These are phyloP conservation scores for Melikaiella ostensackeni DNA, from an alignment of 2,888 invertebrate genomes.

Conservation along the genomic window DNA sequence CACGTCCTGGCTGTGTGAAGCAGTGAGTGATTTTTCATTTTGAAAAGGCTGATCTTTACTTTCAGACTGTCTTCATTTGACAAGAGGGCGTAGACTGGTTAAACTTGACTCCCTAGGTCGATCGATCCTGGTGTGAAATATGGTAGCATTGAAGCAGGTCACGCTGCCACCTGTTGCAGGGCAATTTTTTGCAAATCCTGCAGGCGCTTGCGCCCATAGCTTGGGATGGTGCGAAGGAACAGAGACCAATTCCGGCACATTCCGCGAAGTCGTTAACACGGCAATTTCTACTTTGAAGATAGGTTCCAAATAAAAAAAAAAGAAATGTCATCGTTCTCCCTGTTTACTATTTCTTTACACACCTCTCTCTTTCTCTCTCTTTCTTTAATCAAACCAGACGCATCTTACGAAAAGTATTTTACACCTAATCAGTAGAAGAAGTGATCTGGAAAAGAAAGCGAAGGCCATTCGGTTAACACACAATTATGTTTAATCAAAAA, in stretches of 20 bases:
- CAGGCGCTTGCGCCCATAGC: slow-evolving; percentile 23
- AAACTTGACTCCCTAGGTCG: slow-evolving; percentile 9
- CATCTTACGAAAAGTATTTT: background rate
- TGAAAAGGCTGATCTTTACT: background rate
- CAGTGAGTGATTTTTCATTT: background rate
- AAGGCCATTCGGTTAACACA: slow-evolving; percentile 73
- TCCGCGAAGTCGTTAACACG: background rate
- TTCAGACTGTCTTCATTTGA: background rate
- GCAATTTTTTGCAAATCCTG: slow-evolving; percentile 19
- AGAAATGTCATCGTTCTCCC: background rate
- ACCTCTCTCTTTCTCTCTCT: slow-evolving; percentile 27
- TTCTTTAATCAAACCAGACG: background rate
- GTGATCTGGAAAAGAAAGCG: slow-evolving; percentile 66
- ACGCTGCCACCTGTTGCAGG: slow-evolving; percentile 34
- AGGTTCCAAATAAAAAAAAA: background rate
- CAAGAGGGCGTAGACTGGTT: slow-evolving; percentile 26
- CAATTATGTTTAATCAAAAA: slow-evolving; percentile 77
- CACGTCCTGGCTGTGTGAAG: background rate
- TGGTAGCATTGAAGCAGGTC: slow-evolving; percentile 35
- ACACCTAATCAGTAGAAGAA: slow-evolving; percentile 26
- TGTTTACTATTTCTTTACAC: background rate
- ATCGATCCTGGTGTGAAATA: slow-evolving; percentile 31
- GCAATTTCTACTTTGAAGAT: background rate
- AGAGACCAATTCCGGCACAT: slow-evolving; percentile 10
- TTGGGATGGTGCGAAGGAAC: slow-evolving; percentile 2